phyloP scores from a whole-genome alignment of 2,888 invertebrate genomes.

The Cheilosia impressa region DNA sequence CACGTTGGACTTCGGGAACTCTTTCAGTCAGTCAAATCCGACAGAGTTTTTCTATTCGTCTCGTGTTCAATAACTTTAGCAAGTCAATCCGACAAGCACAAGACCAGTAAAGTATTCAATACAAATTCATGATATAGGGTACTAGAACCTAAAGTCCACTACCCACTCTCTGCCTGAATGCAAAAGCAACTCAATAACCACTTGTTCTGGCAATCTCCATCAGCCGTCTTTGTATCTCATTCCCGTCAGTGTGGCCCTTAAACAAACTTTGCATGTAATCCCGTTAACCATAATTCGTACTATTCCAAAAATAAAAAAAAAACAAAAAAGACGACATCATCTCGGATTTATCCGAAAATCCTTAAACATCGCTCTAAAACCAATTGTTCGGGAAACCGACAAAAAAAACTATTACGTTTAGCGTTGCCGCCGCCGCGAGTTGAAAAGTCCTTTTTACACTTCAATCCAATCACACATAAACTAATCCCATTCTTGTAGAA shows the following conservation, averaged over 20 bases:
- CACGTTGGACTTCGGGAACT: no score
- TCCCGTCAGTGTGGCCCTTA: not conserved
- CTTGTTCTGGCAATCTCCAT: not conserved
- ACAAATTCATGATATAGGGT: no score
- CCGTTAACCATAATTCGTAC: slow-evolving; percentile 45
- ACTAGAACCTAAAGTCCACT: no score
- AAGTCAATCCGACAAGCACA: no score
- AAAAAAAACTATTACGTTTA: slow-evolving; percentile 52
- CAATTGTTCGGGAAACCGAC: slow-evolving; percentile 53
- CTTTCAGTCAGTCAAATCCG: no score
- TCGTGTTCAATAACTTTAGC: no score
- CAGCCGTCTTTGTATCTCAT: not conserved
- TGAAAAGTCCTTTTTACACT: slow-evolving; percentile 42
- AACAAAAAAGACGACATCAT: slow-evolving; percentile 22
- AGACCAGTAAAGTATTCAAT: no score
- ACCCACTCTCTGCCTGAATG: no score
- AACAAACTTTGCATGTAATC: slow-evolving; percentile 47
- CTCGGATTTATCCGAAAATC: slow-evolving; percentile 47
- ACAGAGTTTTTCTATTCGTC: no score
- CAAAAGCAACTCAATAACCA: no score
- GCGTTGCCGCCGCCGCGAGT: slow-evolving; percentile 2
- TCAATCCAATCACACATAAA: slow-evolving; percentile 73
- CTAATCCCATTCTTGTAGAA: slow-evolving; percentile 71
- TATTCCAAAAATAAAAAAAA: slow-evolving; percentile 13
- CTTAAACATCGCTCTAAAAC: slow-evolving; percentile 50